A percentile compares a stretch with the other conserved stretches of the same genome.
phyloP scores from a whole-genome alignment of 2,888 invertebrate species.

The Hydroisotoma schaefferi region DNA sequence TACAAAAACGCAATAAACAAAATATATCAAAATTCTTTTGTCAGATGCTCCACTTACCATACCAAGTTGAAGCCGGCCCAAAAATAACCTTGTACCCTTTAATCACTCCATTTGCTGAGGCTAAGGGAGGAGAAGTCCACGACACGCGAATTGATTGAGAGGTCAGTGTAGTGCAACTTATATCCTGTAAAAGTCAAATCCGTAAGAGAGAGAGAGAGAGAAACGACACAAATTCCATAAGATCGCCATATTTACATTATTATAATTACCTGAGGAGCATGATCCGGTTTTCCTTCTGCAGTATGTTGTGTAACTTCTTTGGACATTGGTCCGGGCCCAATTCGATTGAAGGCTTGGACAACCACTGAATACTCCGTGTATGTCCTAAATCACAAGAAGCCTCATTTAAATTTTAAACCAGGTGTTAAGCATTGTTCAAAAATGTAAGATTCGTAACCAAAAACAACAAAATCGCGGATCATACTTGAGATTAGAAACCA shows the following conservation, averaged over 20 bases:
- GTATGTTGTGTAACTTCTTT: constrained; percentile 86
- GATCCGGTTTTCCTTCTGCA: constrained; percentile 88
- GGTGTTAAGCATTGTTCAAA: background rate
- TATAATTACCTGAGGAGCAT: constrained; percentile 63
- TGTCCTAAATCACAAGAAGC: too few species aligned
- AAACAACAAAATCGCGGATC: background rate
- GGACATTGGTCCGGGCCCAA: constrained; percentile 87
- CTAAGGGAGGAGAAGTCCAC: constrained; percentile 90
- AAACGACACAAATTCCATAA: too few species aligned
- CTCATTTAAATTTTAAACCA: constrained; percentile 11
- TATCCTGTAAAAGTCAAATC: constrained; percentile 66
- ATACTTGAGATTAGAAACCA: constrained; percentile 72
- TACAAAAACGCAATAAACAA: background rate
- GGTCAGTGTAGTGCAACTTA: constrained; percentile 85
- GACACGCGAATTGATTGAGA: constrained; percentile 91
- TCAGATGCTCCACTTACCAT: constrained; percentile 64
- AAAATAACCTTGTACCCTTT: constrained; percentile 94
- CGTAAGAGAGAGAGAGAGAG: too few species aligned
- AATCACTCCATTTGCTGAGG: constrained; percentile 88
- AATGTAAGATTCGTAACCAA: background rate
- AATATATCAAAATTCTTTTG: background rate
- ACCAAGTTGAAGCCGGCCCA: constrained; percentile 87
- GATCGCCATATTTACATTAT: background rate
- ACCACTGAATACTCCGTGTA: constrained; percentile 96
- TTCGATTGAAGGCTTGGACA: constrained; percentile 90